A percentile compares a stretch with the other conserved stretches of the same genome.
These are phyloP conservation scores for Anthopleura xanthogrammica DNA, from an alignment of 92 coral and sea anemone genomes.

Conservation along the genomic window DNA sequence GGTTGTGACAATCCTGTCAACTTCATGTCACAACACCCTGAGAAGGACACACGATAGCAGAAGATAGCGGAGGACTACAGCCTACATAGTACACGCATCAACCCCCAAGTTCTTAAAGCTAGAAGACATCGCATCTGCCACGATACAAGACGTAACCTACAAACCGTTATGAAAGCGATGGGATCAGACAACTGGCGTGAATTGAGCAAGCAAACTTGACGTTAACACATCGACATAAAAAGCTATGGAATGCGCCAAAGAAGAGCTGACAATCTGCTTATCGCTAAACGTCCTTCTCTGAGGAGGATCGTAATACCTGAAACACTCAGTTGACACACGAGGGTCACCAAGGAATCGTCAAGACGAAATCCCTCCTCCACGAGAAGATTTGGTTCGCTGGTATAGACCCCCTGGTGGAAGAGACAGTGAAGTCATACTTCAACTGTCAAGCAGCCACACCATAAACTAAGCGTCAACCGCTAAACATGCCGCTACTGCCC, in stretches of 20 bases:
- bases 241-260: not conserved
- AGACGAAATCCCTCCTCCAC: slow-evolving; percentile 45
- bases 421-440: slow-evolving; percentile 49
- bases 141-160: not conserved
- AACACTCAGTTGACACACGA: slow-evolving; percentile 38
- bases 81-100: not conserved
- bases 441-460: slow-evolving; percentile 52
- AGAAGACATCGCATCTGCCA: not conserved
- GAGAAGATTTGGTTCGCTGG: slow-evolving; percentile 66
- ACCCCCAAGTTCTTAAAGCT: not conserved
- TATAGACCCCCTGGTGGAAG: slow-evolving; percentile 50
- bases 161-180: not conserved
- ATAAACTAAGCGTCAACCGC: slow-evolving; percentile 56
- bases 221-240: not conserved
- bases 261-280: not conserved
- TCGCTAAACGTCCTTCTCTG: slow-evolving; percentile 26
- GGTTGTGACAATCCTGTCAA: not conserved
- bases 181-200: not conserved
- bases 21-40: slow-evolving; percentile 1
- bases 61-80: not conserved
- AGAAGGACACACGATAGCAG: not conserved
- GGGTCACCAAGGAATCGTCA: slow-evolving; percentile 62
- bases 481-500: slow-evolving; percentile 55
- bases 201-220: not conserved
- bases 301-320: slow-evolving; percentile 50